Evolutionary conservation across 1,140 invertebrate species (phyloP).

Genomic region (Drosophila kepulauana): DNA sequence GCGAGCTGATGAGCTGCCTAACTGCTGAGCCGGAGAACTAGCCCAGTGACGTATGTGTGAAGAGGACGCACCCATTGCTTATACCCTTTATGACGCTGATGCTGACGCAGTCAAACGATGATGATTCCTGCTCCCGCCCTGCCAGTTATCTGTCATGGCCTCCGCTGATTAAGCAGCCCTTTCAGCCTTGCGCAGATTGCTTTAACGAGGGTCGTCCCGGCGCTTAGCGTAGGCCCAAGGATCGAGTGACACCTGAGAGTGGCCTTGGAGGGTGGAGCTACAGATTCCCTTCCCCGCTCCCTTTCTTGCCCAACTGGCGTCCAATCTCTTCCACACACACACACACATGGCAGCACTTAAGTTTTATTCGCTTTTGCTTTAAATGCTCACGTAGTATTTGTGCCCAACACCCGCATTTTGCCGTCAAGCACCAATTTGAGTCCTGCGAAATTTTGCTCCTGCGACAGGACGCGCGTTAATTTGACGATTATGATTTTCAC

Average conservation of each 20-base stretch:
- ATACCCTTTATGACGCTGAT: constrained; percentile 42
- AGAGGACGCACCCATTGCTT: constrained; percentile 13
- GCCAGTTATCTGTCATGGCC: constrained; percentile 53
- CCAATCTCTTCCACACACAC: neutral
- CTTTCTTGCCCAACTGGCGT: constrained; percentile 2
- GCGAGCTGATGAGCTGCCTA: neutral
- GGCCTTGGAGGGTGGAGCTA: constrained; percentile 7
- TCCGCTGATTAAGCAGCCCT: constrained; percentile 53
- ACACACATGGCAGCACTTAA: constrained; percentile 60
- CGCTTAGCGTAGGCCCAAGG: constrained; percentile 33
- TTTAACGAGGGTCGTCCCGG: constrained; percentile 41
- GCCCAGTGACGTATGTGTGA: constrained; percentile 42
- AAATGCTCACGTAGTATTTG: constrained; percentile 77
- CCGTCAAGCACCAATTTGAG: constrained; percentile 63
- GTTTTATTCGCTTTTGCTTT: constrained; percentile 74
- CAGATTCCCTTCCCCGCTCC: too few relatives aligned
- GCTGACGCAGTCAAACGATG: constrained; percentile 53
- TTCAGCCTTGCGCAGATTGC: constrained; percentile 38
- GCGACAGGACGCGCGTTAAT: constrained; percentile 61
- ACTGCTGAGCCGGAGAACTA: constrained; percentile 22
- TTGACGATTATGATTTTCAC: constrained; percentile 80
- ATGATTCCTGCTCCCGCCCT: constrained; percentile 38
- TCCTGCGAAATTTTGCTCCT: constrained; percentile 49
- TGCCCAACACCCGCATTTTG: constrained; percentile 18
- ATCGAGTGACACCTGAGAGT: constrained; percentile 74